Evolutionary conservation across 2,888 invertebrate species (phyloP).

Genomic region (Leptodirus hochenwartii): DNA sequence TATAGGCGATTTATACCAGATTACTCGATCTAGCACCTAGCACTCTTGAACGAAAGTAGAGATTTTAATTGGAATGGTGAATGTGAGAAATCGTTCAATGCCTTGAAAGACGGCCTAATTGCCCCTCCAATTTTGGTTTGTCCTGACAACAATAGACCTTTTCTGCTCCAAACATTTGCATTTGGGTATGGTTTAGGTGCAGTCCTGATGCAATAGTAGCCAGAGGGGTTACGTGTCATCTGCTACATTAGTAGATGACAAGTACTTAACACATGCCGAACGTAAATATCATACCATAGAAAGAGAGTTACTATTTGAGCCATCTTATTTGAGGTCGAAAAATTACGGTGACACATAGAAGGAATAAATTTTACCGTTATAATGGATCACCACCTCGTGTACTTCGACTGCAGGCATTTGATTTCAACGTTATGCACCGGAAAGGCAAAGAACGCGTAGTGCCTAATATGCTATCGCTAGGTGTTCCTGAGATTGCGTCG

Average conservation of each 20-base stretch:
- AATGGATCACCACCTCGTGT: no score
- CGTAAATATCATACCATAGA: slow-evolving; percentile 8
- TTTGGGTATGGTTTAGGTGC: no score
- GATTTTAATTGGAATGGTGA: slow-evolving; percentile 6
- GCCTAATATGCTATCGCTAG: slow-evolving; percentile 12
- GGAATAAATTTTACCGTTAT: no score
- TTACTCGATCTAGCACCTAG: no score
- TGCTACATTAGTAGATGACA: slow-evolving; percentile 9
- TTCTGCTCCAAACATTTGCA: slow-evolving; percentile 9
- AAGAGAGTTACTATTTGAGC: no score
- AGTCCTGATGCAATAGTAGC: slow-evolving; percentile 7
- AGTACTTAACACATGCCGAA: slow-evolving; percentile 7
- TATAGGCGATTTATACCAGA: no score
- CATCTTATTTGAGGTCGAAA: no score
- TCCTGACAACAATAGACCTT: slow-evolving; percentile 9
- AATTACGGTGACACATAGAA: no score
- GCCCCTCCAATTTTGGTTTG: slow-evolving; percentile 7
- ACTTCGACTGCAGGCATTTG: slow-evolving; percentile 11
- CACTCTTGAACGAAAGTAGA: no score
- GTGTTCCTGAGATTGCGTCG: slow-evolving; percentile 6
- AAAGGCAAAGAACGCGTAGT: slow-evolving; percentile 12
- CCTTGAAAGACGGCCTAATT: slow-evolving; percentile 3
- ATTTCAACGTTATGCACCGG: slow-evolving; percentile 11
- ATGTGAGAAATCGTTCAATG: slow-evolving; percentile 7
- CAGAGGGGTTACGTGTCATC: slow-evolving; percentile 9